Evolutionary conservation across 1,140 invertebrate genomes (phyloP), one percentile per base, ranked within the genome.

Genomic region (Heliconius melpomene): DNA sequence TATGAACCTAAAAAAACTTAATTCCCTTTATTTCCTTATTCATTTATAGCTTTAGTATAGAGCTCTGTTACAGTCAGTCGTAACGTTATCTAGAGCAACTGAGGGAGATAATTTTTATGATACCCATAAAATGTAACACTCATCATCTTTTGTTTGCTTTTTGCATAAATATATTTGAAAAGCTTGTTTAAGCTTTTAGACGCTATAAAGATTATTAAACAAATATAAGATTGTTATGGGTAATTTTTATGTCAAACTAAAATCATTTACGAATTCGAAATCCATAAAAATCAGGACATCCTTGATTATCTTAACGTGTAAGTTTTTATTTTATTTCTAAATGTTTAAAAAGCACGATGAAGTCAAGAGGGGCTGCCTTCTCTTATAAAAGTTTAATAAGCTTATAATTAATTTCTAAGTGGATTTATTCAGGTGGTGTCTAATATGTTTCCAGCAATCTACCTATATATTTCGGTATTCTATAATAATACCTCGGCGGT

Each of bases 81-180:
- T 66, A 66, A 66, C 26, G 26, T 66, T 66, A 26, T 66, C 60
- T 66, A 9, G 60, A 66, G 26, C 60, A 66, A 66, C 60, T 66
- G 26, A 66, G 26, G 23, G 11, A 66, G 60, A 66, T 66, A 66
- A 66, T 66, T 26, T 66, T 66, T 66, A 66, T 66, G 60, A 66
- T 66, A 29, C 60, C 60, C 23, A 66, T 66, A 66, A 66, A 66
- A 66, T 16, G 13, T 66, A 66, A 60, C 20, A 57, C 7, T 66
- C 60, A 20, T 57, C 54, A 16, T 66, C 60, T 66, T 66, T 29
- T 66, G 60, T 66, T 66, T 66, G 26, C 60, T 66, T 66, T 66
- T 29, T 66, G 60, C 26, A 29, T 66, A 66, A 66, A 29, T 66
- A 66, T 16, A 29, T 66, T 29, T 66, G 11, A 66, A 66, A 29